phyloP scores from a whole-genome alignment of 2,113 vertebrate species.

The Podarcis cretensis region DNA sequence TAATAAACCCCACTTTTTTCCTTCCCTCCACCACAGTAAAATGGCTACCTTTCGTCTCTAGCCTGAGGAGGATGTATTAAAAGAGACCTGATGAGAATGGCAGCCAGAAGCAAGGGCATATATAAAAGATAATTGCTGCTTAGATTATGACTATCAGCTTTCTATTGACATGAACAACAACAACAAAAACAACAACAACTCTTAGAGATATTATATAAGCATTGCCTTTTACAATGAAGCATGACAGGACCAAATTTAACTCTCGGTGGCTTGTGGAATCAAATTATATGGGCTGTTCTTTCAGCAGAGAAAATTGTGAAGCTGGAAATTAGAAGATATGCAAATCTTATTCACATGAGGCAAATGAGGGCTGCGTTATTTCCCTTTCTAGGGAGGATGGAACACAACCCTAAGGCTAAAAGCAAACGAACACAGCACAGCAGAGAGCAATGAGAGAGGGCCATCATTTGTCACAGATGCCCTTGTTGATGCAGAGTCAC shows the following conservation, averaged over 20 bases:
- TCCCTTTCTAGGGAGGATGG: neutral
- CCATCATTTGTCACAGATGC: conserved; percentile 1
- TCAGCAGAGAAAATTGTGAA: conserved; percentile 22
- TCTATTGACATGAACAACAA: conserved; percentile 60
- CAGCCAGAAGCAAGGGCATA: conserved; percentile 58
- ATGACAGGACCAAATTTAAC: conserved; percentile 51
- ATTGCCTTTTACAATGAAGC: conserved; percentile 62
- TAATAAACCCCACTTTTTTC: conserved; percentile 20
- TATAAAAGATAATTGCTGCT: conserved; percentile 63
- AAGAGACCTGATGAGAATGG: conserved; percentile 48
- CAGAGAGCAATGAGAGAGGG: neutral
- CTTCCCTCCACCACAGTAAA: conserved; percentile 31
- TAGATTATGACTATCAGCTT: conserved; percentile 68
- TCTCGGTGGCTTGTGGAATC: conserved; percentile 42
- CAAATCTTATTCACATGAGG: conserved; percentile 25
- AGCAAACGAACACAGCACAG: neutral
- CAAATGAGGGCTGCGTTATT: conserved; percentile 22
- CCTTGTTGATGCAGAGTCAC: neutral
- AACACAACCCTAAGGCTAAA: neutral
- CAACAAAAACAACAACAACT: neutral
- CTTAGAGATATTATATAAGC: conserved; percentile 56
- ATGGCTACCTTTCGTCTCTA: conserved; percentile 34
- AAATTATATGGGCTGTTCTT: conserved; percentile 40
- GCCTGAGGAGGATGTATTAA: conserved; percentile 48
- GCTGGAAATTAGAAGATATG: conserved; percentile 43